A percentile compares a stretch with the other conserved stretches of the same genome.
These are phyloP conservation scores for Heliopora coerulea DNA, from an alignment of 92 coral and sea anemone species.

Conservation along the genomic window DNA sequence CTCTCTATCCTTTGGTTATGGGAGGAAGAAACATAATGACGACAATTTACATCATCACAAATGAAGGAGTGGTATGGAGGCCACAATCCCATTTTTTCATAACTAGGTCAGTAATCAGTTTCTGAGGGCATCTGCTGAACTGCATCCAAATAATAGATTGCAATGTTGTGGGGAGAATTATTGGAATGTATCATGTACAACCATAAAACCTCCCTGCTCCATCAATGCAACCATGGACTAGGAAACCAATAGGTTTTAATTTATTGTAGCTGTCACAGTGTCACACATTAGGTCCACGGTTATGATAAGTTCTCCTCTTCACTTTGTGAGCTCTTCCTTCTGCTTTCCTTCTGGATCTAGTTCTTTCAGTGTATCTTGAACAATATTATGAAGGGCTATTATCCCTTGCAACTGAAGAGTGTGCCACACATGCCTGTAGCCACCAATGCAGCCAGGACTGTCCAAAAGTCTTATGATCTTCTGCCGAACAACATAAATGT, in stretches of 20 bases:
- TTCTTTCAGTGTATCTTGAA: neutral
- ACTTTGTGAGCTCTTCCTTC: slow-evolving; percentile 19
- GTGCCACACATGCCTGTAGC: too few relatives aligned
- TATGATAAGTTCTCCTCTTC: slow-evolving; percentile 8
- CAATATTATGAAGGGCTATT: too few relatives aligned
- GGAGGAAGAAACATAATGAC: slow-evolving; percentile 50
- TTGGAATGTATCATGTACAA: slow-evolving; percentile 45
- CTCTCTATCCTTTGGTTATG: slow-evolving; percentile 55
- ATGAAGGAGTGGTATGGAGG: slow-evolving; percentile 55
- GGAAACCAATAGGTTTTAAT: slow-evolving; percentile 23
- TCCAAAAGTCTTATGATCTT: too few relatives aligned
- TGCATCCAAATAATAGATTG: slow-evolving; percentile 57
- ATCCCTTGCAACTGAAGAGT: too few relatives aligned
- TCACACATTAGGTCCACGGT: slow-evolving; percentile 8
- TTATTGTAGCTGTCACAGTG: slow-evolving; percentile 22
- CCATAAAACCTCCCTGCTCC: slow-evolving; percentile 54
- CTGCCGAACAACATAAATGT: too few relatives aligned
- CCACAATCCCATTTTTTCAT: slow-evolving; percentile 64
- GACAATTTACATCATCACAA: slow-evolving; percentile 55
- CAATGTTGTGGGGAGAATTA: slow-evolving; percentile 55
- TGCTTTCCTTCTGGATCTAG: slow-evolving; percentile 4
- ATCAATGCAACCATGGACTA: slow-evolving; percentile 42
- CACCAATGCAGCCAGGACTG: too few relatives aligned
- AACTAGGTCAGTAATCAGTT: slow-evolving; percentile 61
- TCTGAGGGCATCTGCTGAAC: slow-evolving; percentile 62